Base-by-base conservation (phyloP, 2,113 vertebrate species). In the Dermatemys mawii region DNA sequence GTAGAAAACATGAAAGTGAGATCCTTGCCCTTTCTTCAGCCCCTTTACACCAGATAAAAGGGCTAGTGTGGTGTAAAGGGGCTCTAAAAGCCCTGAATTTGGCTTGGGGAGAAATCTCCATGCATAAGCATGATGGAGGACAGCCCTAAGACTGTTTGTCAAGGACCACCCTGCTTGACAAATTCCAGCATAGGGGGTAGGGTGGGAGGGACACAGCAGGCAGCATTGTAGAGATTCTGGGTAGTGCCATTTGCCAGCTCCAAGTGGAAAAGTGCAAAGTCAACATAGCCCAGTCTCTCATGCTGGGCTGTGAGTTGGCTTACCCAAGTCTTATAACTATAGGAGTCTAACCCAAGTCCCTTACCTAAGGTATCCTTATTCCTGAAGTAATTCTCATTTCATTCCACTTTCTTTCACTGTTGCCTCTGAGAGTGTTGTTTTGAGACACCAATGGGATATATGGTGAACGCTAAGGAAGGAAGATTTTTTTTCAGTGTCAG, bases 321-420 rank as follows among this genome's bases (percentile, higher is more conserved):
- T n/a, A n/a, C n/a, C n/a, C n/a, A n/a, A 46, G 11, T 57, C 27
- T 57, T 57, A 57, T 29, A 57, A 57, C 26, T 57, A 57, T 57
- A 29, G 55, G 29, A 57, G 55, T 57, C 22, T 57, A 80, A 73
- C 55, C 67, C 75, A 22, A 38, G 19, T 44, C 2, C 2, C 76
- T 81, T 50, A 82, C 11, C 67, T 29, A 78, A 76, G 22, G 12
- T 92, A 92, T 90, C 0, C 63, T 67, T 67, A 48, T 70, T 86
- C 5, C 44, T 78, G 60, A 76, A 92, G 70, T 0, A 0, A 70
- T n/a, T n/a, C n/a, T n/a, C n/a, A n/a, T n/a, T n/a, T n/a, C n/a
- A n/a, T n/a, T n/a, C n/a, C n/a, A n/a, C 35, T 84, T 1, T 73
- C 78, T 38, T 51, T 93, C 24, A 16, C 50, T 88, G 83, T 76